Conservation (phyloP, 1,140 invertebrate species). For the Heliconius eleuchia region DNA sequence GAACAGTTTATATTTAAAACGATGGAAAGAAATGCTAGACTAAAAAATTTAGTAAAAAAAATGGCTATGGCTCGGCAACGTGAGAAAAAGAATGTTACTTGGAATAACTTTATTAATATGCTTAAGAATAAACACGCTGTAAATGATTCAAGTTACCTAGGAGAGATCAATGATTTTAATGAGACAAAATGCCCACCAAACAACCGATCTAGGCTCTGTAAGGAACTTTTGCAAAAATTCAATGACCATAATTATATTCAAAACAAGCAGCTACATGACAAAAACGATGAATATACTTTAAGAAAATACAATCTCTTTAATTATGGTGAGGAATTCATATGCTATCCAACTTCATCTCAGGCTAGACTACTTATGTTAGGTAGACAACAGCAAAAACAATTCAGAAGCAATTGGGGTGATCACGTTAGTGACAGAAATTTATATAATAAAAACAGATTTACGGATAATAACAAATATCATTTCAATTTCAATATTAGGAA, state of each 20-base stretch:
- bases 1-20: constrained; percentile 57
- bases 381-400: constrained; percentile 30
- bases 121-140: constrained; percentile 56
- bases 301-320: not conserved
- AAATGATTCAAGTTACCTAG: constrained; percentile 25
- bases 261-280: not conserved
- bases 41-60: constrained; percentile 52
- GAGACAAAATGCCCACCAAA: constrained; percentile 30
- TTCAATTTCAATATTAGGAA: not conserved
- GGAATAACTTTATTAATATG: constrained; percentile 65
- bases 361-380: constrained; percentile 45
- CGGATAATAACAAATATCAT: not conserved
- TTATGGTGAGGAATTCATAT: constrained; percentile 37
- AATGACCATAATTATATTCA: constrained; percentile 32
- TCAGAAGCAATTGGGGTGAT: not conserved
- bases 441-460: not conserved
- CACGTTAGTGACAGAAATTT: constrained; percentile 25
- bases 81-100: constrained; percentile 54
- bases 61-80: constrained; percentile 46
- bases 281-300: not conserved
- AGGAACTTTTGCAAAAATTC: constrained; percentile 47
- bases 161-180: constrained; percentile 45
- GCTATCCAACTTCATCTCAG: constrained; percentile 55
- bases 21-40: constrained; percentile 53
- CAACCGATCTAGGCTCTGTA: constrained; percentile 41